Base-by-base conservation (phyloP, 2,113 vertebrate species). In the Puntigrus tetrazona region DNA sequence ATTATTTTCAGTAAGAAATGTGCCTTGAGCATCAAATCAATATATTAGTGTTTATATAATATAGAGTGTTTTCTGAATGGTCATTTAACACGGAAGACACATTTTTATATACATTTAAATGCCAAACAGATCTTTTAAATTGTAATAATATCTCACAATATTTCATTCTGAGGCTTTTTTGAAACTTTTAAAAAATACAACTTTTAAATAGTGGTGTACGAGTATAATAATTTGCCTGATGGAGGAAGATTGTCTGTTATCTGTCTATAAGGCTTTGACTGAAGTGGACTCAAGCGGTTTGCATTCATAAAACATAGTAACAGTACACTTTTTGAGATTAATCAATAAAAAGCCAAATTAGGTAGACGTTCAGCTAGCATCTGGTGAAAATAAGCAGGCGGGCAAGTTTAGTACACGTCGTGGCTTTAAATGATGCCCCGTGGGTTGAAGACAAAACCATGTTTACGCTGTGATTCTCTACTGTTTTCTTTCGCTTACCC, bases 401-500 rank as follows among this genome's bases (percentile, higher is more conserved):
- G 14, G 59, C 59, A 29, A 29, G 16, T 36, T 69, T 36, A 29
- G 6, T 31, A 34, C 27, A 65, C 61, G 34, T 34, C 34, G 61
- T 31, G 14, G 29, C 1, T 72, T 20, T 29, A 65, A 65, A 65
- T 70, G 67, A 73, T 18, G 27, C 29, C 61, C 14, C 0, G 1
- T 31, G 59, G 27, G 25, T 29, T 63, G 10, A 61, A 29, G 25
- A 72, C 7, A 13, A 55, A 31, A 25, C 31, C 16, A 50, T 79
- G 41, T 47, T 74, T 67, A 47, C 52, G 25, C 5, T 47, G 31
- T 7, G 31, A 45, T 8, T 61, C 36, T 52, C 7, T 74, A 36
- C 36, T 45, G 59, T 82, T 34, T 84, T 65, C 29, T 43, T 73
- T 78, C 74, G 9, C 76, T 43, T 38, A 5, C 22, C 18, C 91